These are phyloP conservation scores for Oasisia sp. DNA, from an alignment of 2,888 invertebrate species.

Conservation along the genomic window DNA sequence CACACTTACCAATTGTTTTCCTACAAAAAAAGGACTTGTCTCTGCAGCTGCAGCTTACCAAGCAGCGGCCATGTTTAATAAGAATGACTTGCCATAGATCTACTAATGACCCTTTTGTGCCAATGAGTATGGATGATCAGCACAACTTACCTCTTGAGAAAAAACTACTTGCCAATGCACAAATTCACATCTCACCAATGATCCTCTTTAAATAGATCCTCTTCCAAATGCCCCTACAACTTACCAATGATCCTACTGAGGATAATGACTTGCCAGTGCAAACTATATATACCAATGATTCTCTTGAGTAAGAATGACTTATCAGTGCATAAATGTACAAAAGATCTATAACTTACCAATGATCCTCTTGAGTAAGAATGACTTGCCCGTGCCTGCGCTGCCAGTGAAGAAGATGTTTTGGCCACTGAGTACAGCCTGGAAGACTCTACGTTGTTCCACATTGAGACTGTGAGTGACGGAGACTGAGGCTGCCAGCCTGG, in stretches of 20 bases:
- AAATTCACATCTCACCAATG: slow-evolving; percentile 76
- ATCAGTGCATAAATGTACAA: slow-evolving; percentile 83
- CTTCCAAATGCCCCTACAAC: slow-evolving; percentile 84
- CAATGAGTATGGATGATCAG: slow-evolving; percentile 1
- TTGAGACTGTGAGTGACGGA: slow-evolving; percentile 40
- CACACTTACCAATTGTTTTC: slow-evolving; percentile 78
- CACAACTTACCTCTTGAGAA: slow-evolving; percentile 76
- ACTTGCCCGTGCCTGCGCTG: slow-evolving; percentile 95
- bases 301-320: slow-evolving; percentile 88
- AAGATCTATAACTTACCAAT: slow-evolving; percentile 72
- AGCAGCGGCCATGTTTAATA: slow-evolving; percentile 82
- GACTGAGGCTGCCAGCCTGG: neutral
- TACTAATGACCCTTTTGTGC: too few relatives aligned
- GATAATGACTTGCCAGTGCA: slow-evolving; percentile 89
- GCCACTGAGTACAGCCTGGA: slow-evolving; percentile 81
- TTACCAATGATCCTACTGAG: slow-evolving; percentile 83
- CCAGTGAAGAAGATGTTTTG: slow-evolving; percentile 84
- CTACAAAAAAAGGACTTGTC: slow-evolving; percentile 90
- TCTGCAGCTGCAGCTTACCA: slow-evolving; percentile 76
- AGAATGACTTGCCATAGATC: slow-evolving; percentile 89
- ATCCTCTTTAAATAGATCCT: slow-evolving; percentile 85
- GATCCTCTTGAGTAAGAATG: slow-evolving; percentile 84
- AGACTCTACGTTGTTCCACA: slow-evolving; percentile 73
- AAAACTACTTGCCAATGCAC: slow-evolving; percentile 92
- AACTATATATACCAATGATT: slow-evolving; percentile 80